Base-by-base conservation (phyloP, 2,888 invertebrate genomes). In the Acleris laterana region DNA sequence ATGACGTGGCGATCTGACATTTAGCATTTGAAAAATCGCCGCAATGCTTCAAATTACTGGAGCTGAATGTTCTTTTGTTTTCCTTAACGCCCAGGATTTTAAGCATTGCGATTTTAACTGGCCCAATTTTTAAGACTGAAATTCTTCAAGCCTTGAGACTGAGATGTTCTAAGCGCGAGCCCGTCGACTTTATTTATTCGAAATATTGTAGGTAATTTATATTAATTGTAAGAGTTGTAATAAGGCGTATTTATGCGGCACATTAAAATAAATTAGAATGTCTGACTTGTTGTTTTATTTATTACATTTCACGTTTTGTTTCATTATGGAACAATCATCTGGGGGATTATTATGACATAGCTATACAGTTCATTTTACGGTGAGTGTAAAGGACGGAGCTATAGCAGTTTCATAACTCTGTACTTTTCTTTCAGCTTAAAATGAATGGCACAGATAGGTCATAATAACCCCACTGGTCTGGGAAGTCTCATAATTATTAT, bases 191-290 rank as follows among this genome's bases (percentile, higher is more conserved):
- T 87, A 84, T 84, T 82, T 81, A 81, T 77, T 77, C 61, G 69
- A 75, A 70, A 71, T 68, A 72, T 73, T 73, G 74, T 75, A 72
- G 74, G 74, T 92, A 90, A 89, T 87, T 90, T 89, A 88, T 86
- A 84, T 72, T 82, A 77, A 75, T 72, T 74, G 71, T 85, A 84
- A 83, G 80, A 74, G 82, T 82, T 87, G 81, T 82, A 73, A 75
- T 87, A 85, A 90, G 86, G 74, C 70, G 84, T 91, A 91, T 93
- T 92, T 92, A 92, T 91, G 90, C 87, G 84, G 87, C 90, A 91
- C 88, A 61, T 52, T 62, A 66, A 66, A 62, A 66, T 61, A 55
- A 66, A 66, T 53, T 58, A 58, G 62, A 58, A 55, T 62, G 44
- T 49, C 11, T 68, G 25, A 50, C 53, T 62, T 49, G 16, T 59